Base-by-base conservation (phyloP, 2,888 invertebrate species). In the Rhagophthalmus giganteus region DNA sequence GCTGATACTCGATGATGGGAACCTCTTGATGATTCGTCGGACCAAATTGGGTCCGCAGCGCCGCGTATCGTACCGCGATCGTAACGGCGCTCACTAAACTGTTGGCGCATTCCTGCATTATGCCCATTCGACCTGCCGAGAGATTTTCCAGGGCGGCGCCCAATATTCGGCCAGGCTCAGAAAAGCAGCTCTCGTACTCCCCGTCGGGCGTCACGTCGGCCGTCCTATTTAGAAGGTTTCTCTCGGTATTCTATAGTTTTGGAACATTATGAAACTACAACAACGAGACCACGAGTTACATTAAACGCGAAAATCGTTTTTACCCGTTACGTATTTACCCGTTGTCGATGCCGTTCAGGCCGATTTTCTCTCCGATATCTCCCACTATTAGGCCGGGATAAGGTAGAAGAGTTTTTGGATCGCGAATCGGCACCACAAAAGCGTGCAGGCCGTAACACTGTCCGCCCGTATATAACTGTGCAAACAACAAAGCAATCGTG, bases 331-430 rank as follows among this genome's bases (percentile, higher is more conserved):
- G 12, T 9, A 59, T 75, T 75, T 64, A 87, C 86, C 95, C 96
- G 74, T 96, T 96, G 73, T 96, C 95, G 51, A 94, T 85, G 2
- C 93, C 94, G 70, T 94, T 89, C 37, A 93, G 81, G 5, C 94
- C 95, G 34, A 90, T 83, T 78, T 96, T 96, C 72, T 90, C 90
- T 0, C 95, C 95, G 81, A 95, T 90, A 66, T 96, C 95, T 0
- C 94, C 94, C 0, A 95, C 86, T 8, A 86, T 81, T 6, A 96
- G 83, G 0, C 94, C 94, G 0, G 92, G 90, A 72, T 86, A 89
- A 0, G 90, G 82, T 59, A 84, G 75, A 64, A 91, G 73, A 0
- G 90, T 90, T 61, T 81, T 81, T 0, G 88, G 87, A 71, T 91
- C 84, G 35, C 94, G 78, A 35, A 96, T 80, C 1, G 92, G 94